Evolutionary conservation across 1,140 invertebrate genomes (phyloP).

Genomic region (Bombus pyrosoma): DNA sequence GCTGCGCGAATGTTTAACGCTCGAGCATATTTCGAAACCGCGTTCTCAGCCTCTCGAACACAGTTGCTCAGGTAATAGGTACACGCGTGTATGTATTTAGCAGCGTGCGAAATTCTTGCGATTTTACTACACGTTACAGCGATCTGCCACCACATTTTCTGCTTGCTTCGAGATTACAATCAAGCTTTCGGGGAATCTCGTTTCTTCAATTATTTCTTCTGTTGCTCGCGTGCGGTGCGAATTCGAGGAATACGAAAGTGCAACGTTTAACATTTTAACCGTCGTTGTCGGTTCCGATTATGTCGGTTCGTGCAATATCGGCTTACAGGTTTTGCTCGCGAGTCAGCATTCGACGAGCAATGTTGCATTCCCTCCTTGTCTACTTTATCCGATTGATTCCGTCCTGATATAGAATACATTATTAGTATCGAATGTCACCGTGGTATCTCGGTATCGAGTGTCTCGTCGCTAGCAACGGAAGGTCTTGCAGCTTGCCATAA

Average conservation of each 20-base stretch:
- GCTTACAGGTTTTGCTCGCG: background rate
- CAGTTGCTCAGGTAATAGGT: too few relatives aligned
- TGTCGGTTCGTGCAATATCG: background rate
- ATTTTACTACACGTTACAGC: background rate
- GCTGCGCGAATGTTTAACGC: background rate
- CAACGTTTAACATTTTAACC: background rate
- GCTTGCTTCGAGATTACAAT: background rate
- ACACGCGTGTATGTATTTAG: too few relatives aligned
- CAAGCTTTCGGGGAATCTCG: too few relatives aligned
- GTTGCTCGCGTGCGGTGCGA: too few relatives aligned
- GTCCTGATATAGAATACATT: conserved; percentile 21
- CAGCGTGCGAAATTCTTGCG: background rate
- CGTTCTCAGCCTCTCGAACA: background rate
- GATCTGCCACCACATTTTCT: background rate
- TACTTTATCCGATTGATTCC: conserved; percentile 37
- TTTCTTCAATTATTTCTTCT: background rate
- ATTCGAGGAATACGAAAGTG: background rate
- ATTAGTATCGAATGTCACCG: conserved; percentile 43
- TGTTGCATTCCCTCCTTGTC: conserved; percentile 17
- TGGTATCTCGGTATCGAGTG: conserved; percentile 14
- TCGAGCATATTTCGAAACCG: background rate
- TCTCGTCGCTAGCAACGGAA: background rate
- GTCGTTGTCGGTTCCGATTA: too few relatives aligned
- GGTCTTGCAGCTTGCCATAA: background rate
- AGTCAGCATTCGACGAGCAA: background rate